Percentiles rank a stretch among this genome's conserved stretches.
Conservation (phyloP, 2,888 invertebrate species). For the Caenorhabditis imperialis region DNA sequence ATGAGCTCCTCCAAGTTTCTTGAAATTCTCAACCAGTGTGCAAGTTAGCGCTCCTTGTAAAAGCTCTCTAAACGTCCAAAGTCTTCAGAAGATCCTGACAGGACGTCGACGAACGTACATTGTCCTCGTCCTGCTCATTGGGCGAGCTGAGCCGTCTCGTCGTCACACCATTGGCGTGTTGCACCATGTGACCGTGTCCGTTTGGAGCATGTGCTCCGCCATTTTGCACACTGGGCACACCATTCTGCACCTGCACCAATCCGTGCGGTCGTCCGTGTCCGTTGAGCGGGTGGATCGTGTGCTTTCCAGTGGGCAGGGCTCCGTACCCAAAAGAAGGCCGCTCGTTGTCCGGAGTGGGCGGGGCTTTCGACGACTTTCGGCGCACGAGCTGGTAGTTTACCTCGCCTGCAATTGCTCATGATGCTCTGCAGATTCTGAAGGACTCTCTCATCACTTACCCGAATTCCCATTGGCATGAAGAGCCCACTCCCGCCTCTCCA, state of each 20-base stretch:
- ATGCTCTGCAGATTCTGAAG: too few species aligned
- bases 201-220: neutral
- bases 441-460: conserved; percentile 19
- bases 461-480: conserved; percentile 55
- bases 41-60: too few species aligned
- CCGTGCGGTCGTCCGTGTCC: too few species aligned
- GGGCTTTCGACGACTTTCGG: conserved; percentile 36
- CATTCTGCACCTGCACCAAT: too few species aligned
- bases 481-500: conserved; percentile 54
- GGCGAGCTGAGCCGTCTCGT: conserved; percentile 43
- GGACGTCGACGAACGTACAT: conserved; percentile 27
- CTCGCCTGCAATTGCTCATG: conserved; percentile 40
- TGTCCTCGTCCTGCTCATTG: conserved; percentile 52
- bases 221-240: neutral
- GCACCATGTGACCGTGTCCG: conserved; percentile 21
- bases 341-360: conserved; percentile 22
- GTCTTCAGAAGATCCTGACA: conserved; percentile 21
- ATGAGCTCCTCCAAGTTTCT: too few species aligned
- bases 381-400: conserved; percentile 43
- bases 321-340: conserved; percentile 38
- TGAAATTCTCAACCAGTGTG: too few species aligned
- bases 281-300: neutral
- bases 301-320: conserved; percentile 7
- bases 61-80: conserved; percentile 28
- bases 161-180: conserved; percentile 16